These are phyloP conservation scores for Gibbula magus DNA, from an alignment of 2,888 invertebrate genomes.

Conservation along the genomic window DNA sequence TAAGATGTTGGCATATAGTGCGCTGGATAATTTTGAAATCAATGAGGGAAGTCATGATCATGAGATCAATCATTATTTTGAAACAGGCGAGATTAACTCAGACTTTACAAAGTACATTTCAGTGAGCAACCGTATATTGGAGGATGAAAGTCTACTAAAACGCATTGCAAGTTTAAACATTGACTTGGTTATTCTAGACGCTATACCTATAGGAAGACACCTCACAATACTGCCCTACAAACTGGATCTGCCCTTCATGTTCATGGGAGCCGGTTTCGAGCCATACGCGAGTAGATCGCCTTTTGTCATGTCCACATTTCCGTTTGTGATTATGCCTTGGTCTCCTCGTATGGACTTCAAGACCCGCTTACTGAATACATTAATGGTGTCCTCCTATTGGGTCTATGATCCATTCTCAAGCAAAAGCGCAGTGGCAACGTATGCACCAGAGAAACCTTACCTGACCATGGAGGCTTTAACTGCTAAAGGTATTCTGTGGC, in stretches of 20 bases:
- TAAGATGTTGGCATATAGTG: neutral
- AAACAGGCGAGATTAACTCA: neutral
- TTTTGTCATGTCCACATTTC: neutral
- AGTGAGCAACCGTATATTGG: neutral
- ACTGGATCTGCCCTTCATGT: conserved; percentile 34
- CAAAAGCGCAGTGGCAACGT: conserved; percentile 32
- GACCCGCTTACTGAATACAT: neutral
- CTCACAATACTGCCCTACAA: conserved; percentile 29
- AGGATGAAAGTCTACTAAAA: neutral
- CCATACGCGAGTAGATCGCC: neutral
- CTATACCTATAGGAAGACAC: neutral
- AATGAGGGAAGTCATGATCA: neutral
- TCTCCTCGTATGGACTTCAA: conserved; percentile 18
- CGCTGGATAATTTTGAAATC: neutral
- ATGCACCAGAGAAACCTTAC: conserved; percentile 41
- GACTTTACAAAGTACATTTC: neutral
- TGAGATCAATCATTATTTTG: neutral
- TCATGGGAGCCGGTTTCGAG: conserved; percentile 15
- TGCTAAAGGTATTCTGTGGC: conserved; percentile 36
- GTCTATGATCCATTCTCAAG: conserved; percentile 31
- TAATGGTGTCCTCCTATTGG: neutral
- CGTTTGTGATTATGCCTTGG: neutral
- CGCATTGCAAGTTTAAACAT: conserved; percentile 20
- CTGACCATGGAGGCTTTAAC: conserved; percentile 33
- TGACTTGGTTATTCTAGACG: conserved; percentile 39